Evolutionary conservation across 1,140 invertebrate species (phyloP).

Genomic region (Pectinophora gossypiella): DNA sequence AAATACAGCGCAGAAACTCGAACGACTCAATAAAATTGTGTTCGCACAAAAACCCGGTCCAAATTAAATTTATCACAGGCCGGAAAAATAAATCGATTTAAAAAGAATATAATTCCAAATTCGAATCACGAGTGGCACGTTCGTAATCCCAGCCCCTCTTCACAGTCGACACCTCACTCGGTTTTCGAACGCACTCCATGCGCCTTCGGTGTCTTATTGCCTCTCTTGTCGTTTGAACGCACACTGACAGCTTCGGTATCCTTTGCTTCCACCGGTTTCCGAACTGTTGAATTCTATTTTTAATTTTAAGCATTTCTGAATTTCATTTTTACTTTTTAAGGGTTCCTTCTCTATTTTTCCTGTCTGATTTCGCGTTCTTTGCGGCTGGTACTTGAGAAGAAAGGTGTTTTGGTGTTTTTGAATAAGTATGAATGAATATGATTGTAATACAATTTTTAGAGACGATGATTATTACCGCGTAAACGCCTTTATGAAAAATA

Average conservation of each 20-base stretch:
- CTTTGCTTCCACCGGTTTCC: background rate
- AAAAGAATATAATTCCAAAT: background rate
- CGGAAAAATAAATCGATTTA: background rate
- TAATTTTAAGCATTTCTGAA: background rate
- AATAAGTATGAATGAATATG: too few relatives aligned
- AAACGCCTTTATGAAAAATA: too few relatives aligned
- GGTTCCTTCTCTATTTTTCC: background rate
- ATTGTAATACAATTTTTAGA: too few relatives aligned
- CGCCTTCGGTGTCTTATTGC: background rate
- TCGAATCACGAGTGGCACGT: constrained; percentile 1
- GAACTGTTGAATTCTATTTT: background rate
- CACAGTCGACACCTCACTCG: constrained; percentile 4
- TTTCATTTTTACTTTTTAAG: background rate
- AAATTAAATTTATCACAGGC: background rate
- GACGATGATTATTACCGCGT: too few relatives aligned
- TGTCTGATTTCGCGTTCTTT: background rate
- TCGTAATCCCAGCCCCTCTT: background rate
- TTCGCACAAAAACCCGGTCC: background rate
- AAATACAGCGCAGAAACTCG: too few relatives aligned
- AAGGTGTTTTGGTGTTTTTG: too few relatives aligned
- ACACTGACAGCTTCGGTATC: background rate
- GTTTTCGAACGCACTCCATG: background rate
- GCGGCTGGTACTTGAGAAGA: too few relatives aligned
- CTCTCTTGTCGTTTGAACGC: background rate
- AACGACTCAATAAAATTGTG: too few relatives aligned